Evolutionary conservation across 2,888 invertebrate species (phyloP).

Genomic region (Leucophora obtusa): DNA sequence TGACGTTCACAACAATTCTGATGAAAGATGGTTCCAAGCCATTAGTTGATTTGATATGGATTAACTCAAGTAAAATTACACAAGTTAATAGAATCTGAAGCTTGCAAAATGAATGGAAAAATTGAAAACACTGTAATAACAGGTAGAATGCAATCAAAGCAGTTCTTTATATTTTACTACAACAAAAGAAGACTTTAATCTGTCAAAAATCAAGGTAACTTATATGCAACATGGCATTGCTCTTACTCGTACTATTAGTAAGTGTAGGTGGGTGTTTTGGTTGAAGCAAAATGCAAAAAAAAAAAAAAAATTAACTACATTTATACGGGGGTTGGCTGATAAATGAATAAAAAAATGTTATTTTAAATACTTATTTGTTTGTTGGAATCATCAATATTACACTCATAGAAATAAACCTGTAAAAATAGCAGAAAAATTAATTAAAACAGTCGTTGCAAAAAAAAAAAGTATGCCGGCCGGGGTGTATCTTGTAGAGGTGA

Average conservation of each 20-base stretch:
- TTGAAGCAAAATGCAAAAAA: not conserved
- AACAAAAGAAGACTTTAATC: constrained; percentile 34
- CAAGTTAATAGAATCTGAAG: not conserved
- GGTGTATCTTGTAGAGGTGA: no score
- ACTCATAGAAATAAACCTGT: no score
- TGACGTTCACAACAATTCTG: no score
- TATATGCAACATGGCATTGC: constrained; percentile 37
- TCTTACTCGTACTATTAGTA: not conserved
- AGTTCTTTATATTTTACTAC: constrained; percentile 26
- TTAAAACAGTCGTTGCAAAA: no score
- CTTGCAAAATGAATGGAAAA: constrained; percentile 18
- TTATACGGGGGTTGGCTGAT: not conserved
- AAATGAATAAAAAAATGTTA: not conserved
- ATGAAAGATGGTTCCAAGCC: no score
- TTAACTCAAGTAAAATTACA: no score
- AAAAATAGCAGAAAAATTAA: no score
- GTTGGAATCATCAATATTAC: no score
- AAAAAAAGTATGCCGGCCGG: no score
- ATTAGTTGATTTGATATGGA: no score
- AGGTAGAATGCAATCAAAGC: constrained; percentile 47
- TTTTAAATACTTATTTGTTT: no score
- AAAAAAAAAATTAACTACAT: not conserved
- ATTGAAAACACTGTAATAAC: constrained; percentile 25
- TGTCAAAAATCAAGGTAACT: constrained; percentile 54
- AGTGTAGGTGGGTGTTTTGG: constrained; percentile 46